Percentiles rank a stretch among this genome's conserved stretches.
Evolutionary conservation across 2,888 invertebrate species (phyloP).

Genomic region (Oscheius sp.): DNA sequence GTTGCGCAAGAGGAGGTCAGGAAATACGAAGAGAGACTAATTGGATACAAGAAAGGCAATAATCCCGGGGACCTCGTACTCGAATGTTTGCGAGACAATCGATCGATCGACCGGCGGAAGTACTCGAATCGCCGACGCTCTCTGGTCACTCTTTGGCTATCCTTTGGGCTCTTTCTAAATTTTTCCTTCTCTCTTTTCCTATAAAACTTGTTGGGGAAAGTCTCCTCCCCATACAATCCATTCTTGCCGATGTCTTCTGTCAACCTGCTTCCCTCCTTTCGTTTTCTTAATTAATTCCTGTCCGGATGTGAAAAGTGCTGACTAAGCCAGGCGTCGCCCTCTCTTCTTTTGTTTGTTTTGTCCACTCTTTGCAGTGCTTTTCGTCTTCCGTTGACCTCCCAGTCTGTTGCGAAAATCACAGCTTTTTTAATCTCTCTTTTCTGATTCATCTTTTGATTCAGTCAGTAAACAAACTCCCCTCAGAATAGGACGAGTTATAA

Average conservation of each 20-base stretch:
- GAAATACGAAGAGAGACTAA: slow-evolving; percentile 12
- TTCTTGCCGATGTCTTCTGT: background rate
- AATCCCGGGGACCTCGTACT: background rate
- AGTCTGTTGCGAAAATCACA: slow-evolving; percentile 9
- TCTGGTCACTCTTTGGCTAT: slow-evolving; percentile 16
- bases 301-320: slow-evolving; percentile 13
- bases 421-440: background rate
- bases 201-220: too few species aligned
- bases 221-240: too few species aligned
- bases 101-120: slow-evolving; percentile 25
- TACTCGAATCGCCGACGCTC: slow-evolving; percentile 16
- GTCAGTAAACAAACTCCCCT: slow-evolving; percentile 7
- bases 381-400: slow-evolving; percentile 30
- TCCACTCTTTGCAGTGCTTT: slow-evolving; percentile 29
- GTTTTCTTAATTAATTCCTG: background rate
- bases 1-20: slow-evolving; percentile 15
- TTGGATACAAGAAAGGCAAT: background rate
- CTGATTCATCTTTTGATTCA: slow-evolving; percentile 3
- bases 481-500: too few species aligned
- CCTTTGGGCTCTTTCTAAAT: background rate
- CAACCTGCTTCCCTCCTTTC: background rate
- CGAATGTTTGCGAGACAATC: slow-evolving; percentile 14
- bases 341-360: slow-evolving; percentile 10
- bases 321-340: background rate
- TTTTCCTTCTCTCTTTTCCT: background rate